Conservation (phyloP, 1,140 invertebrate species). For the Drosophila burlai region DNA sequence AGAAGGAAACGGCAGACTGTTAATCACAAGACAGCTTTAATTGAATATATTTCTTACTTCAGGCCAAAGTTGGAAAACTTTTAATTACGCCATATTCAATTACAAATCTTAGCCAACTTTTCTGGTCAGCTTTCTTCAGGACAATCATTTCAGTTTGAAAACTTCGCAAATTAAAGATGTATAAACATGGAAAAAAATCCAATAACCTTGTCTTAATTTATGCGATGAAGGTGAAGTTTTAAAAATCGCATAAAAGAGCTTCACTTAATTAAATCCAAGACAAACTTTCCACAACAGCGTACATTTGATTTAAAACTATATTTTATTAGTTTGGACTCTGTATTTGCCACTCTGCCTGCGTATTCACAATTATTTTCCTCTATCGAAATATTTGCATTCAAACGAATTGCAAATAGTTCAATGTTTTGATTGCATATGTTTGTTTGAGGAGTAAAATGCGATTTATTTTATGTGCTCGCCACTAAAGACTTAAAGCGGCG, state of each 20-base stretch:
- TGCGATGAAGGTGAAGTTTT: not conserved
- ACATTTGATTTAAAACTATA: slow-evolving; percentile 1
- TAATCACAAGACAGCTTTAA: not conserved
- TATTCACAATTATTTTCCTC: slow-evolving; percentile 19
- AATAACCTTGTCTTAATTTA: not conserved
- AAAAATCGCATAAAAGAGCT: not conserved
- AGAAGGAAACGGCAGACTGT: not conserved
- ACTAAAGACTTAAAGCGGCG: slow-evolving; percentile 35
- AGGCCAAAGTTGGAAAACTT: not conserved
- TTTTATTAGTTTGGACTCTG: not conserved
- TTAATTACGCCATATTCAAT: slow-evolving; percentile 16
- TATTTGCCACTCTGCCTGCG: not conserved
- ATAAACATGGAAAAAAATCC: not conserved
- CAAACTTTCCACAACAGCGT: not conserved
- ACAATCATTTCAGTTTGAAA: not conserved
- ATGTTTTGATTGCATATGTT: slow-evolving; percentile 30
- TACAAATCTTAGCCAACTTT: slow-evolving; percentile 8
- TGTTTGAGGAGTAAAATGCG: not conserved
- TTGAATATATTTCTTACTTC: slow-evolving; percentile 2
- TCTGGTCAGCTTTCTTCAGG: slow-evolving; percentile 1
- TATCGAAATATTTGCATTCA: slow-evolving; percentile 31
- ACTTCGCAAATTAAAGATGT: slow-evolving; percentile 6
- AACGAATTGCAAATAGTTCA: slow-evolving; percentile 29
- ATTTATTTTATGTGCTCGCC: not conserved
- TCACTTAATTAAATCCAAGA: not conserved